Base-by-base conservation (phyloP, 1,140 invertebrate species). In the Eupeodes corollae region DNA sequence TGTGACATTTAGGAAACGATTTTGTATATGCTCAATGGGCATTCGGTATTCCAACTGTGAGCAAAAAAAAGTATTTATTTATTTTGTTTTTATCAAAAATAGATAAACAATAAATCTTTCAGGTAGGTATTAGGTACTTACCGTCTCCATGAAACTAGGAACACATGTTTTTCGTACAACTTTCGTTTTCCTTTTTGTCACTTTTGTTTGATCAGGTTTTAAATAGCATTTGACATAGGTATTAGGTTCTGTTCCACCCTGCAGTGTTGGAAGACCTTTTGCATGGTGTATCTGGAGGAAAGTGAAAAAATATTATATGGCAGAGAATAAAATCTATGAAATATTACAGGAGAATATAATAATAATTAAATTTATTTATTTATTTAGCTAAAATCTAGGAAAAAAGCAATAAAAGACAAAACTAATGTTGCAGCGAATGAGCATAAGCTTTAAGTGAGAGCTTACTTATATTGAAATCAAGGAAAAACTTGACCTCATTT, bases 91-190 rank as follows among this genome's bases (percentile, higher is more conserved):
- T 26, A 38, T 38, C 34, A 35, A 11, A 41, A 18, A 26, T 5
- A 8, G 8, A 26, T 26, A 26, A 26, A 26, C 21, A 26, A 26
- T 26, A 5, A 8, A 5, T 26, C 8, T 26, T 26, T 26, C 8
- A 5, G 3, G 3, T 26, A 26, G 3, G 8, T 18, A 12, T 12
- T 32, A 41, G 21, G n/a, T 31, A 15, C 62, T 74, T 70, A 93
- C 88, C 86, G 92, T 92, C 79, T 98, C 93, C 90, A 98, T 97
- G 70, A 93, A 98, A 19, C 90, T 93, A 8, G 93, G 93, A 73
- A 96, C 88, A 62, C 86, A 90, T 63, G 88, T 93, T 57, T 85
- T 83, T 54, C 86, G 85, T 2, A 95, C 80, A 16, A 95, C 86
- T 72, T 92, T 91, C 0, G 94, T 98, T 70, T 98, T 98, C 12